phyloP scores from a whole-genome alignment of 2,888 invertebrate species.

The Pterostichus niger region DNA sequence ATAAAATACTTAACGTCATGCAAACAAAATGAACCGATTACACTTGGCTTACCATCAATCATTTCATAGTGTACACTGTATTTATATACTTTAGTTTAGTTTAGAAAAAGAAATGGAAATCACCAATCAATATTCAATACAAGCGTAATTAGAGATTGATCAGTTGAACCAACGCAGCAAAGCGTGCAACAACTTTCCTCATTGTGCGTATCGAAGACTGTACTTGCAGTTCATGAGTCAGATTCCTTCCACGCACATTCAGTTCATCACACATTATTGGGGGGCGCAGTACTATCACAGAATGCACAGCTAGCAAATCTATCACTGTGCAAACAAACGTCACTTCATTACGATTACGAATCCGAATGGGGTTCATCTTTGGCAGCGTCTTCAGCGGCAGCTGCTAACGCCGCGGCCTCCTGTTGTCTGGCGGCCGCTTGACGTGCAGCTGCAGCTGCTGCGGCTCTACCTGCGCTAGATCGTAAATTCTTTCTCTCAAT shows the following conservation, averaged over 20 bases:
- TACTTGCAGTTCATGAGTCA: background rate
- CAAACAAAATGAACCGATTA: conserved; percentile 67
- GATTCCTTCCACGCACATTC: conserved; percentile 35
- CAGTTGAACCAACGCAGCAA: conserved; percentile 16
- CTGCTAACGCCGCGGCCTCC: conserved; percentile 45
- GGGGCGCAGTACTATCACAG: conserved; percentile 62
- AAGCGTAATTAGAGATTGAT: conserved; percentile 58
- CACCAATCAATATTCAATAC: conserved; percentile 43
- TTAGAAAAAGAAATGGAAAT: conserved; percentile 51
- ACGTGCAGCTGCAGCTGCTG: conserved; percentile 79
- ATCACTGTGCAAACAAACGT: conserved; percentile 47
- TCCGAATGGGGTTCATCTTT: conserved; percentile 51
- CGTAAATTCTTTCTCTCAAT: conserved; percentile 81
- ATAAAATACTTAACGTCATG: conserved; percentile 66
- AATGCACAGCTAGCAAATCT: conserved; percentile 63
- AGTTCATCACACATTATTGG: conserved; percentile 7
- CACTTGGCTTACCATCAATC: conserved; percentile 55
- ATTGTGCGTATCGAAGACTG: conserved; percentile 47
- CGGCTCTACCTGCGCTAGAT: conserved; percentile 87
- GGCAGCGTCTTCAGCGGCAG: conserved; percentile 33
- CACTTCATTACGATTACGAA: conserved; percentile 41
- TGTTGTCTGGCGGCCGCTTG: conserved; percentile 75
- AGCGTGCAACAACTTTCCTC: conserved; percentile 26
- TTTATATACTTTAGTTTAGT: background rate
- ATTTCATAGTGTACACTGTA: conserved; percentile 36